Base-by-base conservation (phyloP, 2,888 invertebrate species). In the Cistogaster globosa region DNA sequence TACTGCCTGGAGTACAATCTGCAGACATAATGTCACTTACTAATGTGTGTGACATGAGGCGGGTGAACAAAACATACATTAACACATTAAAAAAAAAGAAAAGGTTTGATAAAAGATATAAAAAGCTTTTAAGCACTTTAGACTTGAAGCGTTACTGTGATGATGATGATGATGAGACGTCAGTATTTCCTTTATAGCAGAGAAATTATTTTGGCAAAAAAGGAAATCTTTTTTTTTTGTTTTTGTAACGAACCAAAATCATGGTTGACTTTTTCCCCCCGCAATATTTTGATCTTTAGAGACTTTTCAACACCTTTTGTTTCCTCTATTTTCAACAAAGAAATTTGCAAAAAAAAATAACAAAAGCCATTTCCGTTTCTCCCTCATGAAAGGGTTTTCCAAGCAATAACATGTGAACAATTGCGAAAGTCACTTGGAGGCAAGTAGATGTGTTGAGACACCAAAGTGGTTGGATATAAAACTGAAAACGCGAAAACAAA, bases 91-190 rank as follows among this genome's bases (percentile, higher is more conserved):
- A 9, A 53, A 18, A 53, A 16, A 2, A 51, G 7, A 51, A 14
- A 53, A 14, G 22, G 26, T 11, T 18, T 12, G 48, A 16, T 26
- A 20, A 16, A 12, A 48, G 42, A 69, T 71, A 32, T 7, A 32
- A 67, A 80, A 82, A 82, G 85, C 75, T 85, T 85, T 75, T 75
- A 82, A 85, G 78, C 67, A 75, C 78, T 78, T 82, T 32, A 79
- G 53, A 79, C 75, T n/a, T 67, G 42, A 76, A 69, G 62, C 71
- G 51, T 65, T 74, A 51, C 68, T 63, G 55, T 80, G 72, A 42
- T 42, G 42, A 36, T 60, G 80, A 72, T 83, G 80, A 81, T 72
- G 72, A n/a, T n/a, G n/a, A n/a, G n/a, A n/a, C 76, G 67, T 79
- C 79, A 77, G 76, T 74, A 72, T 80, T 80, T 75, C 71, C 79